Base-by-base conservation (phyloP, 2,888 invertebrate species). In the Boloria euphrosyne region DNA sequence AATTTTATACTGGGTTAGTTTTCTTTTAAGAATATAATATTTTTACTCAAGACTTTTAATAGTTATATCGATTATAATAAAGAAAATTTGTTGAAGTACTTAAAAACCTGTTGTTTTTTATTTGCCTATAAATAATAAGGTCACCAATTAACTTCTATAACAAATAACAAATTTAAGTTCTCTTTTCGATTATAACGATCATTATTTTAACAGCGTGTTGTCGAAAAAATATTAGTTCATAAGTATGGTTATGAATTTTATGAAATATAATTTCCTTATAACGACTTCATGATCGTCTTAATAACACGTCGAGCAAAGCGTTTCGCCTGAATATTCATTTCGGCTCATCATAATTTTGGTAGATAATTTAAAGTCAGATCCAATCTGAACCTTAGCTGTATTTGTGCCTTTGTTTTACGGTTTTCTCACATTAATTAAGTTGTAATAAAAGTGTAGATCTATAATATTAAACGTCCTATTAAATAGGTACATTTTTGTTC, bases 241-340 rank as follows among this genome's bases (percentile, higher is more conserved):
- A 91, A 90, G 85, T 90, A 90, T 90, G 86, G 89, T 91, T 83
- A 89, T 89, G 85, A 89, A 76, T 86, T 87, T 90, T 89, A 90
- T 90, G 83, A 90, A 92, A 92, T 89, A 91, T 86, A 90, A 90
- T 91, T 89, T 89, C 79, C 83, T 81, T 73, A 84, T 90, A 91
- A 92, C 91, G 87, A 89, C 86, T 85, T 86, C 88, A 87, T 90
- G 90, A 90, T 85, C 89, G 80, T 84, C 86, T 89, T 91, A 91
- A 91, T 91, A 90, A 88, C 86, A 89, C 82, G 84, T 78, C 80
- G 77, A 76, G 84, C 80, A 89, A 90, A 91, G 84, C 85, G 88
- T 86, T 89, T 90, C 86, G 82, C 83, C 85, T 91, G 90, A 90
- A 90, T 91, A 91, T 92, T 90, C 89, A 91, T 92, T 89, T 88